phyloP scores from a whole-genome alignment of 2,797 vertebrate species.

The Parambassis ranga region DNA sequence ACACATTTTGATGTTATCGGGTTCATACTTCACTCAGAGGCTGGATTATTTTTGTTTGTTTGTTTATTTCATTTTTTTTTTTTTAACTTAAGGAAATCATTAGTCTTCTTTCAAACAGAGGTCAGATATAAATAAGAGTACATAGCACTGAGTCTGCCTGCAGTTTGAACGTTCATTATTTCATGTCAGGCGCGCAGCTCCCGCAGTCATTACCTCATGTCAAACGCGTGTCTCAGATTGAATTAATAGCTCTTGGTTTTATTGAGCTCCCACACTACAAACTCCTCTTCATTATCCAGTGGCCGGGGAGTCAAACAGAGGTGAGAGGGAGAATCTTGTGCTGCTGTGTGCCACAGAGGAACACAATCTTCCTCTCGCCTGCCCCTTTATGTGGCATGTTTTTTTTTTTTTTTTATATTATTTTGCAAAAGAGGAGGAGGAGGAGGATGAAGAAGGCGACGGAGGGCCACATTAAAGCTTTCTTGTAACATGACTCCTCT shows the following conservation, averaged over 20 bases:
- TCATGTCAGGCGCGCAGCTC: constrained; percentile 49
- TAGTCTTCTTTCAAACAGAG: constrained; percentile 35
- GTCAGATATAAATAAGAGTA: constrained; percentile 31
- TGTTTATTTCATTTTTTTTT: too few species aligned
- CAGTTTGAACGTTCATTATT: constrained; percentile 52
- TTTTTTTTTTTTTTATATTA: too few species aligned
- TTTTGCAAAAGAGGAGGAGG: too few species aligned
- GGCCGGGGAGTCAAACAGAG: constrained; percentile 34
- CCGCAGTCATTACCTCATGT: constrained; percentile 68
- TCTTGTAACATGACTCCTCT: constrained; percentile 32
- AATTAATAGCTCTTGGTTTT: constrained; percentile 69
- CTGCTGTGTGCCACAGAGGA: background rate
- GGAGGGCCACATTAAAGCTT: background rate
- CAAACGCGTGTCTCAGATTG: constrained; percentile 71
- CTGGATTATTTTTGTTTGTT: background rate
- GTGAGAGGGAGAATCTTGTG: constrained; percentile 40
- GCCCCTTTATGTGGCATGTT: background rate
- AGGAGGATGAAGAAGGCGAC: background rate
- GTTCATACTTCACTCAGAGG: constrained; percentile 5
- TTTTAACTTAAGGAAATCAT: constrained; percentile 14
- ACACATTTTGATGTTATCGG: constrained; percentile 8
- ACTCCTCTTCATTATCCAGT: constrained; percentile 51
- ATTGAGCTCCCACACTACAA: constrained; percentile 35
- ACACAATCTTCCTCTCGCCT: background rate
- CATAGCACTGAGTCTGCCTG: constrained; percentile 1